Conservation (phyloP, 2,888 invertebrate genomes). For the Lapara coniferarum region DNA sequence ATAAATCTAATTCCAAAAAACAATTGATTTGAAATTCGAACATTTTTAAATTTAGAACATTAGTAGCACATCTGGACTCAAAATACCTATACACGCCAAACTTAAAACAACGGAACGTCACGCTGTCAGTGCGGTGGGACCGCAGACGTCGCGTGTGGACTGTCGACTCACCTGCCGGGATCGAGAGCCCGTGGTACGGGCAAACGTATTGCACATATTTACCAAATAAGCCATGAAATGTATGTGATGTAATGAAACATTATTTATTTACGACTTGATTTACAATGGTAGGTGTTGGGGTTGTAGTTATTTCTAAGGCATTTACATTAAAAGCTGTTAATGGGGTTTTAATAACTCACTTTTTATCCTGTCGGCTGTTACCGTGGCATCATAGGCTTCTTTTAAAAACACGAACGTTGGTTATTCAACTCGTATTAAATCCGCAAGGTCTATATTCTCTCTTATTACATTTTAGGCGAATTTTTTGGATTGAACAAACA, state of each 20-base stretch:
- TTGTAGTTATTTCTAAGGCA: not conserved
- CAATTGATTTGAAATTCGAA: not conserved
- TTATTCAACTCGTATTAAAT: no score
- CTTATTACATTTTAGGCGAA: no score
- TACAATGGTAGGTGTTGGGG: not conserved
- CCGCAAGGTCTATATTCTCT: no score
- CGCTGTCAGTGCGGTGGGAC: constrained; percentile 43
- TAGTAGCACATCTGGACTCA: constrained; percentile 7
- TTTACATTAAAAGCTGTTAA: not conserved
- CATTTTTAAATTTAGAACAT: not conserved
- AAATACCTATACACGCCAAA: constrained; percentile 25
- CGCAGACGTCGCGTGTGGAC: constrained; percentile 52
- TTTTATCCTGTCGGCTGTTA: no score
- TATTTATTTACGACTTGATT: constrained; percentile 22
- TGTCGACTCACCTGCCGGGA: constrained; percentile 29
- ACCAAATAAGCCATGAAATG: constrained; percentile 77
- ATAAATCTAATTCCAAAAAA: no score
- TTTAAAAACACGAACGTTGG: no score
- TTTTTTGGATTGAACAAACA: no score
- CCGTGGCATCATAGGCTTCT: no score
- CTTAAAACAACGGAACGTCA: constrained; percentile 38
- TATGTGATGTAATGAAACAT: constrained; percentile 23
- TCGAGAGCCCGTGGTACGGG: constrained; percentile 57
- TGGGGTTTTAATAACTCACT: not conserved
- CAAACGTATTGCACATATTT: constrained; percentile 65